These are phyloP conservation scores for Rhineura floridana DNA, from an alignment of 2,113 vertebrate genomes.

Conservation along the genomic window DNA sequence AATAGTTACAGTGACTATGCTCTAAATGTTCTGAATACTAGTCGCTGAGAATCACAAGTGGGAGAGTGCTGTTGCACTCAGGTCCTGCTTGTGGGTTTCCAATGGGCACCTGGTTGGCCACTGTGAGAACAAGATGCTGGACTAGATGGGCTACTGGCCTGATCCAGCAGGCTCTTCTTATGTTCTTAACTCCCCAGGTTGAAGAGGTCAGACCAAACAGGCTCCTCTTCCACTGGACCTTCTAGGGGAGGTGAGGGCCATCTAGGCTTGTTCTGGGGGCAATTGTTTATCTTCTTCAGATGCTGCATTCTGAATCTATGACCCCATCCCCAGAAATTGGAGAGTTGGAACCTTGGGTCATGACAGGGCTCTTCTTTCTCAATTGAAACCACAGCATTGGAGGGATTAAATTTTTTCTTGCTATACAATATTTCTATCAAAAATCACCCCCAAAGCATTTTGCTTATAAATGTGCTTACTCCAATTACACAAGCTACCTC, in stretches of 20 bases:
- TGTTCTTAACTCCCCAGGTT: too few relatives aligned
- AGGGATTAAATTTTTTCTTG: neutral
- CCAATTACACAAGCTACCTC: neutral
- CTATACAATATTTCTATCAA: neutral
- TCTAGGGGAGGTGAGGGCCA: neutral
- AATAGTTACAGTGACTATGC: too few relatives aligned
- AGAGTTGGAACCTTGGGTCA: neutral
- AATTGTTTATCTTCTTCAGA: neutral
- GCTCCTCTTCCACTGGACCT: too few relatives aligned
- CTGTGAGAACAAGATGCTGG: too few relatives aligned
- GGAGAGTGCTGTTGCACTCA: too few relatives aligned
- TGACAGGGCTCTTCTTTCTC: neutral
- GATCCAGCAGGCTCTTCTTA: too few relatives aligned
- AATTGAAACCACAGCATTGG: neutral
- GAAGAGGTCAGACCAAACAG: too few relatives aligned
- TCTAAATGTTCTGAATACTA: too few relatives aligned
- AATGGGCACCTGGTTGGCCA: too few relatives aligned
- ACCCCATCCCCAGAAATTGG: neutral
- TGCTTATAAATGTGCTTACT: neutral
- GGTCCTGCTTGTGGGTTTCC: too few relatives aligned
- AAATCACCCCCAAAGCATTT: neutral
- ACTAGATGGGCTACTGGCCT: too few relatives aligned
- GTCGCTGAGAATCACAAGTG: too few relatives aligned
- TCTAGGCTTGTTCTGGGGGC: neutral
- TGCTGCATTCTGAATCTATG: neutral